These are phyloP conservation scores for Xylocopa sonorina DNA, from an alignment of 1,140 invertebrate genomes.

Conservation along the genomic window DNA sequence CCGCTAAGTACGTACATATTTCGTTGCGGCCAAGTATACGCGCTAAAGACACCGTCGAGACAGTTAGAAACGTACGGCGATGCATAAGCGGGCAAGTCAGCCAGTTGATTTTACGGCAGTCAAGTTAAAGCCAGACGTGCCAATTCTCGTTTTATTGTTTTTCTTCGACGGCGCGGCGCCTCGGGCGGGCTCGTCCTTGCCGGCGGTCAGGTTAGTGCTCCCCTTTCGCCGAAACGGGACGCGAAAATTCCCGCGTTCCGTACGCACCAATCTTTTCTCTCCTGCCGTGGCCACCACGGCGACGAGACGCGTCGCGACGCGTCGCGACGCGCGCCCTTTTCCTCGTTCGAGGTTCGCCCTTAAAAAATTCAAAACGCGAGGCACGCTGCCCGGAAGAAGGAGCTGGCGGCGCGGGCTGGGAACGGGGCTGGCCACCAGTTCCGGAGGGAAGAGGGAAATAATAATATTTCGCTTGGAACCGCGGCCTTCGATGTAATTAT, in stretches of 20 bases:
- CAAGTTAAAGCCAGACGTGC: slow-evolving; percentile 68
- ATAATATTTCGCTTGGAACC: background rate
- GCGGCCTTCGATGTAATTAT: slow-evolving; percentile 71
- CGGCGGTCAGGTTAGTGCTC: slow-evolving; percentile 62
- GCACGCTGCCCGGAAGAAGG: too few relatives aligned
- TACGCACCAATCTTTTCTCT: too few relatives aligned
- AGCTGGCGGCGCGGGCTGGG: too few relatives aligned
- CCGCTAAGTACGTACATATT: background rate
- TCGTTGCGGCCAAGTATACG: background rate
- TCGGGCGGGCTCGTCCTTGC: slow-evolving; percentile 57
- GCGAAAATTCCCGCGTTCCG: slow-evolving; percentile 36
- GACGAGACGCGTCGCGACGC: too few relatives aligned
- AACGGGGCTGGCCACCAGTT: too few relatives aligned
- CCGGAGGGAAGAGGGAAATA: background rate
- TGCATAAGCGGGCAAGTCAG: slow-evolving; percentile 54
- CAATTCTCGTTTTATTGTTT: slow-evolving; percentile 68
- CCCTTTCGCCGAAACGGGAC: slow-evolving; percentile 56
- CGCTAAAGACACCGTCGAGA: background rate
- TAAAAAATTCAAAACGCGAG: too few relatives aligned
- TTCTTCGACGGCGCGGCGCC: slow-evolving; percentile 51
- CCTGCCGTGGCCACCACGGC: too few relatives aligned
- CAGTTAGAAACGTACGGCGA: slow-evolving; percentile 11
- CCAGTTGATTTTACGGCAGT: slow-evolving; percentile 65
- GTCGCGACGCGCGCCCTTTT: too few relatives aligned
- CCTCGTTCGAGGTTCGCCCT: too few relatives aligned